Base-by-base conservation (phyloP, 2,888 invertebrate genomes). In the Trichopoda pennipes region DNA sequence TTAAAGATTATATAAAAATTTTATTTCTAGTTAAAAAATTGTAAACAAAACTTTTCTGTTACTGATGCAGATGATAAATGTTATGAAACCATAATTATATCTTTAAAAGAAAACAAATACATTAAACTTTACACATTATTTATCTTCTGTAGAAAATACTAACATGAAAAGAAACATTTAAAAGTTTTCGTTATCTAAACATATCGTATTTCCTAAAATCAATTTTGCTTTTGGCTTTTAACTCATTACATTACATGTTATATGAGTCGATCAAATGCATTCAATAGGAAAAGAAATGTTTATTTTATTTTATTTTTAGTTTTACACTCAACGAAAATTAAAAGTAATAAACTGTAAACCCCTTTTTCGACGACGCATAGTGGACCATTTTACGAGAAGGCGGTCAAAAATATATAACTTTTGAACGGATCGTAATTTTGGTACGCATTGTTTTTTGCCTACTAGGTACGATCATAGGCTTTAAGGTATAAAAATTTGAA, bases 221-320 rank as follows among this genome's bases (percentile, higher is more conserved):
- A 38, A 44, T 68, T 76, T 76, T 76, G 19, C 44, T 53, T 68
- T 51, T 68, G 42, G 51, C 75, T 68, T 76, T 76, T 68, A 51
- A 68, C 58, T 28, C 28, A 6, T 51, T 58, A 56, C 51, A 68
- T 51, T 51, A 42, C 1, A 49, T 49, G 47, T 68, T 68, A 68
- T 42, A 32, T 10, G n/a, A 60, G 60, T 14, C n/a, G 28, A 28
- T 58, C 14, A 66, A 7, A 66, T 49, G 47, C 56, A 8, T 53
- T n/a, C 16, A 61, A 23, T 16, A 44, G n/a, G 19, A 44, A 21
- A 28, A 35, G 58, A 49, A 58, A 44, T 49, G 19, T 32, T 10
- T 47, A 23, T 19, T 14, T n/a, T n/a, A n/a, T n/a, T n/a, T n/a
- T n/a, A n/a, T n/a, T n/a, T n/a, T 42, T n/a, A 61, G 42, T n/a